phyloP scores from a whole-genome alignment of 2,113 vertebrate genomes.

The Tetrao urogallus region DNA sequence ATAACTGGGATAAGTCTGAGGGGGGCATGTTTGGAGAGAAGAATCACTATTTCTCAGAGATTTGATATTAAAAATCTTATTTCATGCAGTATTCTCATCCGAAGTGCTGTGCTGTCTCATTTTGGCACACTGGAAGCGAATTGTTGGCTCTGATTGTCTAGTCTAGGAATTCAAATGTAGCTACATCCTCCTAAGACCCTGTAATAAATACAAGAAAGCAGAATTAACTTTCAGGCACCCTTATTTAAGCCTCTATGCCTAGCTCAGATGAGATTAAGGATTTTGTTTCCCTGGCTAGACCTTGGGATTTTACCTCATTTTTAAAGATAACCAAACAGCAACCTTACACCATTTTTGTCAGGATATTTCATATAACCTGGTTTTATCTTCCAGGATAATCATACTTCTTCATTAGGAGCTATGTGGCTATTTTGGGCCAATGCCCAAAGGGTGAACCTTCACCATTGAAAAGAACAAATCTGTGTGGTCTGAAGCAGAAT shows the following conservation, averaged over 20 bases:
- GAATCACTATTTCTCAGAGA: slow-evolving; percentile 50
- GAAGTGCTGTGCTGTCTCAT: slow-evolving; percentile 7
- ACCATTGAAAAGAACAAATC: neutral
- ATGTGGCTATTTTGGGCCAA: neutral
- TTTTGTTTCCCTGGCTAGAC: slow-evolving; percentile 37
- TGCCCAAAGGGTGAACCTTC: neutral
- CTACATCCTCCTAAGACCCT: slow-evolving; percentile 41
- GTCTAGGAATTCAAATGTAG: slow-evolving; percentile 32
- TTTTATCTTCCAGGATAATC: slow-evolving; percentile 13
- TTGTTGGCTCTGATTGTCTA: slow-evolving; percentile 40
- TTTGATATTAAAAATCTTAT: slow-evolving; percentile 11
- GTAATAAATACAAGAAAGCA: neutral
- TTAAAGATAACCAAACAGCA: neutral
- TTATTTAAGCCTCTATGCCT: neutral
- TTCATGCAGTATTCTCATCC: slow-evolving; percentile 58
- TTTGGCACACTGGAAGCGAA: slow-evolving; percentile 55
- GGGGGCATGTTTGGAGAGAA: neutral
- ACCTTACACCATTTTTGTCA: neutral
- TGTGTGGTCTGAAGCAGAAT: neutral
- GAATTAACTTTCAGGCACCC: slow-evolving; percentile 38
- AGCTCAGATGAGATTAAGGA: slow-evolving; percentile 51
- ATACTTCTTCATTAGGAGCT: neutral
- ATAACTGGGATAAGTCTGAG: slow-evolving; percentile 33
- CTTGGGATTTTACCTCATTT: slow-evolving; percentile 3
- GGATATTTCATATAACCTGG: neutral